Evolutionary conservation across 1,140 invertebrate genomes (phyloP), one percentile per base, ranked within the genome.

Genomic region (Micrasema longulum): DNA sequence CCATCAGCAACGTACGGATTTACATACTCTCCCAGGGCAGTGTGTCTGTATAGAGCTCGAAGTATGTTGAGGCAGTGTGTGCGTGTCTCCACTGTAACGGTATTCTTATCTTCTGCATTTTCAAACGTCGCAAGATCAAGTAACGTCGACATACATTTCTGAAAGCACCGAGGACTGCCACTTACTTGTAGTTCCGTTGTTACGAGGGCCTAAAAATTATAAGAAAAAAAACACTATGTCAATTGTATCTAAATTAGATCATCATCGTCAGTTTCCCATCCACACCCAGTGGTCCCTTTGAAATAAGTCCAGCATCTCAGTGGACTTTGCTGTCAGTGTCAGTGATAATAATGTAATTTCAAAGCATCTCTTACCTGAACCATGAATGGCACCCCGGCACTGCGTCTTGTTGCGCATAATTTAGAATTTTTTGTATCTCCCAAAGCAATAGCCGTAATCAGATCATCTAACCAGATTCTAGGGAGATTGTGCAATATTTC

Each of bases 361-460:
- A 35, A 26, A 31, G 12, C 12, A 23, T n/a, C 10, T 26, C 52
- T 26, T 78, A 92, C 93, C 87, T 95, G 93, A 72, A 97, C 88
- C 87, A 96, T 93, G 80, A 95, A 97, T 1, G 96, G 95, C 53
- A 97, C 84, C 10, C 96, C 96, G 26, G 95, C 96, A 83, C 95
- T 97, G 75, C 97, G 84, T 47, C 96, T 85, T 0, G 96, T 98
- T 1, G 93, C 86, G 80, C 94, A 96, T 22, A 95, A 83, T 77
- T 86, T 86, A 5, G 76, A 77, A 63, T 84, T 82, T 1, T 81
- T 77, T n/a, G 80, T 75, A 70, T 82, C 82, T 65, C 86, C 81
- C 64, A 81, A 80, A 22, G 83, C 81, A 5, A 93, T 88, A n/a
- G 86, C 84, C 16, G 79, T 69, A 57, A 95, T 82, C 14, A 94